Percentiles rank a stretch among this genome's conserved stretches.
Conservation (phyloP, 2,113 vertebrate genomes). For the Eudyptes chrysolophus region DNA sequence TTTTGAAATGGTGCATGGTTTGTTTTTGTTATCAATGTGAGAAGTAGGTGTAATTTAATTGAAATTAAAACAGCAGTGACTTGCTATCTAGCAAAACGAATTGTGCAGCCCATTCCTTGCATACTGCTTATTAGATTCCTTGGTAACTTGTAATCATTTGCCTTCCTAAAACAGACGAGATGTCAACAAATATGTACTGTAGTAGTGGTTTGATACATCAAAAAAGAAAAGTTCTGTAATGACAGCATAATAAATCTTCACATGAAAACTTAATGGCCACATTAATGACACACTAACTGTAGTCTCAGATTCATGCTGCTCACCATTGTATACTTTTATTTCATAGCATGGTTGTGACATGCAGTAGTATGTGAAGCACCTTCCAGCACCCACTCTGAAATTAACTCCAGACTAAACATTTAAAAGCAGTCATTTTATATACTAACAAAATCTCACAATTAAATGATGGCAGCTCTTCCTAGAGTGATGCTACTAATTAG, state of each 20-base stretch:
- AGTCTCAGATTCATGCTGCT: not conserved
- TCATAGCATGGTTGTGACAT: not conserved
- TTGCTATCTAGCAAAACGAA: conserved; percentile 52
- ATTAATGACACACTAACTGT: conserved; percentile 65
- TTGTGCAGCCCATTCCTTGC: conserved; percentile 50
- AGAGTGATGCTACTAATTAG: not conserved
- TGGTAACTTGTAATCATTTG: conserved; percentile 75
- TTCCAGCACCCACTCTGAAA: not conserved
- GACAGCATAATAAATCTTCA: conserved; percentile 73
- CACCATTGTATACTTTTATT: conserved; percentile 4
- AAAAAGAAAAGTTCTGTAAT: conserved; percentile 63
- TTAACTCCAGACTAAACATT: not conserved
- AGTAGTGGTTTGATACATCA: conserved; percentile 69
- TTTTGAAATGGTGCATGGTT: not conserved
- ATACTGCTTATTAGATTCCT: conserved; percentile 73
- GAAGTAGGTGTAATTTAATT: conserved; percentile 61
- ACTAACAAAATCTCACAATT: not conserved
- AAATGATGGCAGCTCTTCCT: not conserved
- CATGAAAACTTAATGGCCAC: conserved; percentile 72
- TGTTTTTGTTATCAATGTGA: conserved; percentile 25
- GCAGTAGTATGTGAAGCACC: not conserved
- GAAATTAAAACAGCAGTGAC: conserved; percentile 61
- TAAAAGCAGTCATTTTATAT: not conserved
- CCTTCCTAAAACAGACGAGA: conserved; percentile 75
- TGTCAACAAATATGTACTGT: conserved; percentile 71